phyloP scores from a whole-genome alignment of 2,113 vertebrate species.

The Podarcis raffonei region DNA sequence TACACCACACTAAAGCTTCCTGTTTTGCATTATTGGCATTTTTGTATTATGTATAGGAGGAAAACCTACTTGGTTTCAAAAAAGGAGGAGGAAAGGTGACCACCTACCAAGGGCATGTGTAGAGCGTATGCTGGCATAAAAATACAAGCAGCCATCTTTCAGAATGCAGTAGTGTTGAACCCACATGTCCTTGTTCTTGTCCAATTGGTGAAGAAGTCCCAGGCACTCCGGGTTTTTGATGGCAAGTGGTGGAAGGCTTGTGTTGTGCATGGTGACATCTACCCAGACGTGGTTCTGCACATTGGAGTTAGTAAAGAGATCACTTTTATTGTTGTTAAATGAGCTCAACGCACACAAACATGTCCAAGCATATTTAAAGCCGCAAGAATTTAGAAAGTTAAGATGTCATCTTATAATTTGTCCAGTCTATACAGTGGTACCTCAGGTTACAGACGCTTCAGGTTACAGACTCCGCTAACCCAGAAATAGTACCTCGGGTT shows the following conservation, averaged over 20 bases:
- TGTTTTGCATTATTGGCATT: background rate
- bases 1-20: background rate
- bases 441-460: too few relatives aligned
- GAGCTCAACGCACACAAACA: background rate
- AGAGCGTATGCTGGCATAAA: conserved; percentile 86
- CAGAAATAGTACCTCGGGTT: too few relatives aligned
- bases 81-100: background rate
- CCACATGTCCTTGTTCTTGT: conserved; percentile 81
- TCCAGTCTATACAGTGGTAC: background rate
- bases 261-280: conserved; percentile 89
- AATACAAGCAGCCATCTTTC: conserved; percentile 89
- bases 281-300: conserved; percentile 90
- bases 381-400: conserved; percentile 2
- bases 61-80: background rate
- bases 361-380: background rate
- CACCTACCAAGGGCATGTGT: conserved; percentile 83
- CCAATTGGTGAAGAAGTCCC: conserved; percentile 86
- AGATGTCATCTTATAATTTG: background rate
- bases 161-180: conserved; percentile 87
- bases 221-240: conserved; percentile 90
- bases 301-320: background rate
- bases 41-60: background rate
- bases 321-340: background rate
- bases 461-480: too few relatives aligned
- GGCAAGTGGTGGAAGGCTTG: conserved; percentile 87